Evolutionary conservation across 2,888 invertebrate species (phyloP).

Genomic region (Cyaniris semiargus): DNA sequence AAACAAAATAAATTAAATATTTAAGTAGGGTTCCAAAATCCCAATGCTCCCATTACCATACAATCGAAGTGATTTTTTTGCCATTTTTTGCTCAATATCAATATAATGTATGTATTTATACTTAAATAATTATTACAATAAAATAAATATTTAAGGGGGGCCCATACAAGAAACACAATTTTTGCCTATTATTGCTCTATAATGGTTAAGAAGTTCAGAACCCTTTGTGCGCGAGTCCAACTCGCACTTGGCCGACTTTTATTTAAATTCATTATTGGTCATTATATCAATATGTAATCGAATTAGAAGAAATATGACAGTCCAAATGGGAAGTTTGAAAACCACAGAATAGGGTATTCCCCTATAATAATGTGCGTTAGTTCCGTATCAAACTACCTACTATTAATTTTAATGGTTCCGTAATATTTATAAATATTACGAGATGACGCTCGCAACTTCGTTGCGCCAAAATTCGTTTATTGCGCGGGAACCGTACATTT

Average conservation of each 20-base stretch:
- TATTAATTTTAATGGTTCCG: not conserved
- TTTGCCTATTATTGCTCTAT: no score
- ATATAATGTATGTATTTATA: no score
- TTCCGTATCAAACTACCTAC: not conserved
- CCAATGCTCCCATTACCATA: no score
- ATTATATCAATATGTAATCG: not conserved
- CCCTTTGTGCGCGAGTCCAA: no score
- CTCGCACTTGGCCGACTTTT: no score
- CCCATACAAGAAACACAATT: no score
- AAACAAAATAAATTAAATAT: not conserved
- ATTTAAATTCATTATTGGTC: no score
- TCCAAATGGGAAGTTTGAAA: not conserved
- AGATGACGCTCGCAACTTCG: not conserved
- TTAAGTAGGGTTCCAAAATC: no score
- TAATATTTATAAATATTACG: not conserved
- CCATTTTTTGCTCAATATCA: no score
- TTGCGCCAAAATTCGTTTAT: not conserved
- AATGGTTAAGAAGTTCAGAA: no score
- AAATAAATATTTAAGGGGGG: not conserved
- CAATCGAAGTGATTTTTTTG: no score
- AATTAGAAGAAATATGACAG: not conserved
- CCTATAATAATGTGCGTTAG: not conserved
- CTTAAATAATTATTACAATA: no score
- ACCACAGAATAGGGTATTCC: constrained; percentile 6
- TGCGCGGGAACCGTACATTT: not conserved